A percentile compares a stretch with the other conserved stretches of the same genome.
Conservation (phyloP, 2,888 invertebrate species). For the Acholoe squamosa region DNA sequence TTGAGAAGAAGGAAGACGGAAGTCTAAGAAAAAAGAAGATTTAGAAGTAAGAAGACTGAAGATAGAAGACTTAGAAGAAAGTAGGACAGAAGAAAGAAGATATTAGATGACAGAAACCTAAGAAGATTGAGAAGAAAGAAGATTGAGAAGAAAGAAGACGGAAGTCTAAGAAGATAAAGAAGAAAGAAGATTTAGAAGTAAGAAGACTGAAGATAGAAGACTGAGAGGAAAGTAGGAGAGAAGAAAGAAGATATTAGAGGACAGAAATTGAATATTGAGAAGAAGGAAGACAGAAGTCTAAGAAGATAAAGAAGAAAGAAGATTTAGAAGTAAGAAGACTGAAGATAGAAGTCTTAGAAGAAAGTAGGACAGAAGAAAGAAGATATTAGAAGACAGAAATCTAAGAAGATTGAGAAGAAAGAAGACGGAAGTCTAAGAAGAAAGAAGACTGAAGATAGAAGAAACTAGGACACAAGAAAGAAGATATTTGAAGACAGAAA, state of each 20-base stretch:
- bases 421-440: conserved; percentile 35
- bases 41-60: conserved; percentile 16
- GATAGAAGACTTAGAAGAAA: conserved; percentile 12
- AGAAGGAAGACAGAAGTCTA: conserved; percentile 36
- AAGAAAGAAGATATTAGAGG: not conserved
- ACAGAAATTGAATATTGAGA: not conserved
- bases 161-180: conserved; percentile 4
- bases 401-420: conserved; percentile 17
- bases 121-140: conserved; percentile 11
- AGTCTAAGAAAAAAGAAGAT: not conserved
- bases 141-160: not conserved
- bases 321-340: not conserved
- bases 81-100: not conserved
- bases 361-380: not conserved
- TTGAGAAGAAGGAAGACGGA: not conserved
- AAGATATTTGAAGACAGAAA: no score
- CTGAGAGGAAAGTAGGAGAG: not conserved
- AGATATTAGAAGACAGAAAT: not conserved
- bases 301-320: not conserved
- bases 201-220: conserved; percentile 21
- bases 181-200: conserved; percentile 34
- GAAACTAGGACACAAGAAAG: not conserved
- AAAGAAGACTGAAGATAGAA: not conserved
- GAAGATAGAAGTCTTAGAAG: not conserved
- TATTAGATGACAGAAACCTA: not conserved